Percentiles rank a stretch among this genome's conserved stretches.
These are phyloP conservation scores for Ailuropoda melanoleuca DNA, from an alignment of 2,113 vertebrate genomes.

Conservation along the genomic window DNA sequence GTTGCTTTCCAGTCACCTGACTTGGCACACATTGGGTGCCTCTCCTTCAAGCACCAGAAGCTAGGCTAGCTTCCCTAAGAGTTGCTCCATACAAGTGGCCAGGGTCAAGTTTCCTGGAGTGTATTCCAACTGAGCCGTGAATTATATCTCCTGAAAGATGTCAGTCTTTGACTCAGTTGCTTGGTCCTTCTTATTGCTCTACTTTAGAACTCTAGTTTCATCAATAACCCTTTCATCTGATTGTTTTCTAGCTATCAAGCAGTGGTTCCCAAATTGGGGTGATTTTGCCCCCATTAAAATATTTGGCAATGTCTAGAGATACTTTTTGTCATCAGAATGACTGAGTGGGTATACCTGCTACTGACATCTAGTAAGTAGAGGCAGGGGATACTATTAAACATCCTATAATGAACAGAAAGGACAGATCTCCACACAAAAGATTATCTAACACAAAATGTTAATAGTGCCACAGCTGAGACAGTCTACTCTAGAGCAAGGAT, in stretches of 20 bases:
- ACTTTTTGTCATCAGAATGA: neutral
- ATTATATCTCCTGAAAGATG: neutral
- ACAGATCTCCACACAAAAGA: neutral
- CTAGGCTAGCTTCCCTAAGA: neutral
- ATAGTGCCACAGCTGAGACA: neutral
- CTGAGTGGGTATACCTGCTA: neutral
- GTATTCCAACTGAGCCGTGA: neutral
- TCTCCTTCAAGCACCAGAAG: neutral
- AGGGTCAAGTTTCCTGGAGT: neutral
- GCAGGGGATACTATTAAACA: neutral
- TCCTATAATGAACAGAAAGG: neutral
- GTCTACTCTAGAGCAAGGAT: neutral
- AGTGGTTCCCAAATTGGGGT: neutral
- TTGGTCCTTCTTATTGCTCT: neutral
- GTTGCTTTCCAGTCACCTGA: neutral
- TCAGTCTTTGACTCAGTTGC: neutral
- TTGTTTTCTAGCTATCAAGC: neutral
- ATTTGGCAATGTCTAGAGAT: neutral
- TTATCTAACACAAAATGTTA: neutral
- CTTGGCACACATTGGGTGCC: neutral
- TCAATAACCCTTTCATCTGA: neutral
- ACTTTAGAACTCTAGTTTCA: neutral
- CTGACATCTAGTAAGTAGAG: neutral
- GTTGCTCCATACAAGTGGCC: neutral
- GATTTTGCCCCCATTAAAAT: neutral